These are phyloP conservation scores for Phyllostomus hastatus DNA, from an alignment of 2,113 vertebrate genomes.

Conservation along the genomic window DNA sequence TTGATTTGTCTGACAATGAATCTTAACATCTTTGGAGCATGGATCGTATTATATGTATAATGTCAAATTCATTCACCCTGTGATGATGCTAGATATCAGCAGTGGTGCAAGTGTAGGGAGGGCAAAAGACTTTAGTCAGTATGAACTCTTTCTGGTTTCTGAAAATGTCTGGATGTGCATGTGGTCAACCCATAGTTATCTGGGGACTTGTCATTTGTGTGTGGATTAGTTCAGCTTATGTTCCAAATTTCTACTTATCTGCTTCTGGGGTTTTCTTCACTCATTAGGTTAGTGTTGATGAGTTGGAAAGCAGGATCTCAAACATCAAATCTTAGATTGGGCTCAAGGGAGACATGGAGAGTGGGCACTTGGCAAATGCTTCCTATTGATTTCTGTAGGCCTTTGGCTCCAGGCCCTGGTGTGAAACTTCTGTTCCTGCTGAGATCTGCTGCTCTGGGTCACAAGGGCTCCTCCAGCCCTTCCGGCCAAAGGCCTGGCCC, in stretches of 20 bases:
- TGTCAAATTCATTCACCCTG: background rate
- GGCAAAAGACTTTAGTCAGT: background rate
- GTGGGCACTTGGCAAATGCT: background rate
- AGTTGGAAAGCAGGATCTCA: background rate
- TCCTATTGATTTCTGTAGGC: background rate
- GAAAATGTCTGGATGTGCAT: background rate
- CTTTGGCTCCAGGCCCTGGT: rapidly evolving
- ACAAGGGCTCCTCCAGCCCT: background rate
- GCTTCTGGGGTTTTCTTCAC: background rate
- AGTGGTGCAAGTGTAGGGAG: background rate
- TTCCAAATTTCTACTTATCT: background rate
- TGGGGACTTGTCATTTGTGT: background rate
- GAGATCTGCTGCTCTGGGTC: background rate
- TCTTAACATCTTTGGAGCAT: background rate
- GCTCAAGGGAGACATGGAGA: background rate
- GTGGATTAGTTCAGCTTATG: background rate
- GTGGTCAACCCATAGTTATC: background rate
- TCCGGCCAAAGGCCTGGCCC: background rate
- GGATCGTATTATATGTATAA: background rate
- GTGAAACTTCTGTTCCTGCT: background rate
- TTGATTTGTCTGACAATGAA: background rate
- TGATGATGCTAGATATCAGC: background rate
- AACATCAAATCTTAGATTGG: background rate
- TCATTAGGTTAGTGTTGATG: background rate
- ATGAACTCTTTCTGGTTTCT: background rate